phyloP scores from a whole-genome alignment of 1,140 invertebrate species.

The Zophobas atratus region DNA sequence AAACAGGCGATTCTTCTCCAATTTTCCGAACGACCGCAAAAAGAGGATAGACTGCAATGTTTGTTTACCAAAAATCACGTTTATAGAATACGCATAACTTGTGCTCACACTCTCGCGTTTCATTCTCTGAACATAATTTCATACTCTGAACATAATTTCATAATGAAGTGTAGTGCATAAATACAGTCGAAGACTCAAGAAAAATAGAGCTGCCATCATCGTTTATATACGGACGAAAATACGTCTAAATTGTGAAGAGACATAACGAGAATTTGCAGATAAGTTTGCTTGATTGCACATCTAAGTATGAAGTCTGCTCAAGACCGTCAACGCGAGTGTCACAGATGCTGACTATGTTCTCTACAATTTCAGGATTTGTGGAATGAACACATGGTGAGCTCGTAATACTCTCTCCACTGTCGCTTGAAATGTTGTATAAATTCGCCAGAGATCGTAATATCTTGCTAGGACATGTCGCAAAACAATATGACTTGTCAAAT shows the following conservation, averaged over 20 bases:
- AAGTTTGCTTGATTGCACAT: constrained; percentile 57
- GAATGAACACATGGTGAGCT: constrained; percentile 56
- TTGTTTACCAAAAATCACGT: neutral
- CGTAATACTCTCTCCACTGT: constrained; percentile 52
- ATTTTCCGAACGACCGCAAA: constrained; percentile 8
- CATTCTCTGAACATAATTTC: too few relatives aligned
- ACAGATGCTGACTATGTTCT: constrained; percentile 56
- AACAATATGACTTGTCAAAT: constrained; percentile 53
- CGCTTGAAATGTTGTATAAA: constrained; percentile 53
- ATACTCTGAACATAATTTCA: too few relatives aligned
- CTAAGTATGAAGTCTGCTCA: constrained; percentile 53
- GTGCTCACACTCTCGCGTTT: neutral
- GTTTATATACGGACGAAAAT: constrained; percentile 11
- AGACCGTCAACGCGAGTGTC: constrained; percentile 55
- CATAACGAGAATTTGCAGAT: constrained; percentile 42
- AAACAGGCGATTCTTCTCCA: neutral
- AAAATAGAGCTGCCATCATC: neutral
- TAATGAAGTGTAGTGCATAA: too few relatives aligned
- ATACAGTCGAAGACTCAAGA: too few relatives aligned
- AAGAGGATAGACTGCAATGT: neutral
- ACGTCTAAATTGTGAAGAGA: constrained; percentile 31
- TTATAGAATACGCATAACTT: neutral
- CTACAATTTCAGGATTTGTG: constrained; percentile 56
- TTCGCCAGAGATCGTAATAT: constrained; percentile 52
- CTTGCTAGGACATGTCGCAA: constrained; percentile 53